phyloP scores from a whole-genome alignment of 1,140 invertebrate genomes.

The Archegozetes longisetosus region DNA sequence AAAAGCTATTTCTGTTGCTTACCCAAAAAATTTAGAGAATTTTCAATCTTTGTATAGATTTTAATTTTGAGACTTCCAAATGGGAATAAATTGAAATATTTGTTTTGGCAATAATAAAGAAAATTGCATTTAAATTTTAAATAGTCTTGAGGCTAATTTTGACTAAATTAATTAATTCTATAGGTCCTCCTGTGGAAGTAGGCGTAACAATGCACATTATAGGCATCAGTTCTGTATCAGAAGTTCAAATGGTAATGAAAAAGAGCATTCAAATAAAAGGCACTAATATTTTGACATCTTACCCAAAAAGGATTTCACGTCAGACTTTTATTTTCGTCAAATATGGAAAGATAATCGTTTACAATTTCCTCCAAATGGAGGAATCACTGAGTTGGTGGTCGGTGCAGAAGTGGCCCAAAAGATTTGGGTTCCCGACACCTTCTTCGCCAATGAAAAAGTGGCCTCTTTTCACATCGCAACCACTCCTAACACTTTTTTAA shows the following conservation, averaged over 20 bases:
- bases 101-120: no score
- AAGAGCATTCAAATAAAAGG: not conserved
- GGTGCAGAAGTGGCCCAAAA: conserved; percentile 80
- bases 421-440: conserved; percentile 66
- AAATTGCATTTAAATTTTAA: no score
- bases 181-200: conserved; percentile 87
- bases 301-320: conserved; percentile 69
- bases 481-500: conserved; percentile 38
- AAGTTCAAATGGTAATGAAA: conserved; percentile 87
- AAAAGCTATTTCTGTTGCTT: no score
- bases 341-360: conserved; percentile 77
- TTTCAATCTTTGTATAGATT: no score
- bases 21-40: no score
- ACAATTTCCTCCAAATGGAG: conserved; percentile 6
- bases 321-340: conserved; percentile 98
- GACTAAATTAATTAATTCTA: conserved; percentile 27
- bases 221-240: conserved; percentile 94
- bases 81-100: no score
- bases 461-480: conserved; percentile 38
- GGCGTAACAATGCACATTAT: conserved; percentile 96
- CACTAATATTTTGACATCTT: not conserved
- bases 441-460: conserved; percentile 39
- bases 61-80: no score
- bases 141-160: no score
- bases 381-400: conserved; percentile 15